Evolutionary conservation across 2,113 vertebrate species (phyloP).

Genomic region (Mastomys natalensis): DNA sequence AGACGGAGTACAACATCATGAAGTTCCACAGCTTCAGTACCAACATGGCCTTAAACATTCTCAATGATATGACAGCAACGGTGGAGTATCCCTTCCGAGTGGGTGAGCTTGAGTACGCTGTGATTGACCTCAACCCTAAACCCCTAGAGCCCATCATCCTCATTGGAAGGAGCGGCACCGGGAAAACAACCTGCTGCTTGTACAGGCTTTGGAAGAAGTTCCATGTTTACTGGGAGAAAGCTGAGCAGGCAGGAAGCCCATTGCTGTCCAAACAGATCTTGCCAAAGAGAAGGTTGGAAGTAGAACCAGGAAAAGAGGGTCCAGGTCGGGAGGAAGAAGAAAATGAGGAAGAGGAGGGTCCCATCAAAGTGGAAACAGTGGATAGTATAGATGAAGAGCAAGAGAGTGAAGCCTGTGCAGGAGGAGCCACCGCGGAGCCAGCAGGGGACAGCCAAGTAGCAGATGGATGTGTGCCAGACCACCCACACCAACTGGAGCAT

Average conservation of each 20-base stretch:
- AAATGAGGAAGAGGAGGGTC: constrained; percentile 46
- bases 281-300: constrained; percentile 74
- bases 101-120: constrained; percentile 88
- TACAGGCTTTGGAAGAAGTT: constrained; percentile 91
- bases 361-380: not conserved
- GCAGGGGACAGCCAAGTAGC: accelerated
- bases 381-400: constrained; percentile 68
- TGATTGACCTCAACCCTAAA: constrained; percentile 89
- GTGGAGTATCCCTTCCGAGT: constrained; percentile 91
- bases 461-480: not conserved
- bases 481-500: constrained; percentile 82
- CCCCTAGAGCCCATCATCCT: constrained; percentile 90
- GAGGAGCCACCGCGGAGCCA: not conserved
- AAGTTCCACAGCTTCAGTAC: constrained; percentile 93
- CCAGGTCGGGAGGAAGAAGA: constrained; percentile 57
- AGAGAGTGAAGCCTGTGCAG: not conserved
- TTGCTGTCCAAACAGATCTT: constrained; percentile 85
- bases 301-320: constrained; percentile 44
- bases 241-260: constrained; percentile 82
- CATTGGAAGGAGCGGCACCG: constrained; percentile 90
- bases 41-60: constrained; percentile 90
- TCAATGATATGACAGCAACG: constrained; percentile 84
- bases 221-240: constrained; percentile 88
- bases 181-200: constrained; percentile 91
- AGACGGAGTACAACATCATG: constrained; percentile 90